Conservation (phyloP, 2,888 invertebrate species). For the Hyles lineata region DNA sequence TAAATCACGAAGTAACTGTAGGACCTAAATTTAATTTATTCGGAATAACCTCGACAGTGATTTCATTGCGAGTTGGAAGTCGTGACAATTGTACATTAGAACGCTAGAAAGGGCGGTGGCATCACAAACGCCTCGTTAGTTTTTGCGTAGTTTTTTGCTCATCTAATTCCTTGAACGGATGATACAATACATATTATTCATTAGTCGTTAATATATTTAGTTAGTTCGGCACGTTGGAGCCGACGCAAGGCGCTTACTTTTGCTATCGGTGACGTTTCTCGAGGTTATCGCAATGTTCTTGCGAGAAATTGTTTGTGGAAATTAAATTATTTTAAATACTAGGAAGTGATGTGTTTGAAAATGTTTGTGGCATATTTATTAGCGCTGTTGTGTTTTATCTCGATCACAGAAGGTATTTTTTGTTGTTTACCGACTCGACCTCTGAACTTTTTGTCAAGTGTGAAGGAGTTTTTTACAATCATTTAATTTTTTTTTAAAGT, state of each 20-base stretch:
- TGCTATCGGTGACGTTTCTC: slow-evolving; percentile 3
- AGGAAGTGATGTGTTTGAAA: background rate
- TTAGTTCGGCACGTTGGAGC: background rate
- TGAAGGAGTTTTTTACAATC: background rate
- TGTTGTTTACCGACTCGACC: background rate
- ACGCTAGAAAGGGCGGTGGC: slow-evolving; percentile 19
- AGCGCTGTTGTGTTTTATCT: background rate
- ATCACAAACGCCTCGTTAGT: slow-evolving; percentile 18
- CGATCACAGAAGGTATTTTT: slow-evolving; percentile 7
- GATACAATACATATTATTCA: slow-evolving; percentile 27
- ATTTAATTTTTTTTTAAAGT: background rate
- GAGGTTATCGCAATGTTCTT: slow-evolving; percentile 19
- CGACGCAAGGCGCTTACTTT: background rate
- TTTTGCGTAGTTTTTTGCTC: slow-evolving; percentile 27
- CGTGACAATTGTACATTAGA: slow-evolving; percentile 20
- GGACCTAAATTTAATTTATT: slow-evolving; percentile 21
- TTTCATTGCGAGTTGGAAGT: slow-evolving; percentile 7
- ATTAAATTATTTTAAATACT: background rate
- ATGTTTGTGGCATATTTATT: slow-evolving; percentile 2
- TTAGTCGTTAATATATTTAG: slow-evolving; percentile 9
- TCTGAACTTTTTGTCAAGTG: background rate
- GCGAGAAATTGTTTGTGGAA: background rate
- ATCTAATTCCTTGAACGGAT: slow-evolving; percentile 28
- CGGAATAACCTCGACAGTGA: background rate
- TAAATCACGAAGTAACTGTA: slow-evolving; percentile 13